Percentiles rank a stretch among this genome's conserved stretches.
phyloP scores from a whole-genome alignment of 2,113 vertebrate genomes.

The Probosciger aterrimus region DNA sequence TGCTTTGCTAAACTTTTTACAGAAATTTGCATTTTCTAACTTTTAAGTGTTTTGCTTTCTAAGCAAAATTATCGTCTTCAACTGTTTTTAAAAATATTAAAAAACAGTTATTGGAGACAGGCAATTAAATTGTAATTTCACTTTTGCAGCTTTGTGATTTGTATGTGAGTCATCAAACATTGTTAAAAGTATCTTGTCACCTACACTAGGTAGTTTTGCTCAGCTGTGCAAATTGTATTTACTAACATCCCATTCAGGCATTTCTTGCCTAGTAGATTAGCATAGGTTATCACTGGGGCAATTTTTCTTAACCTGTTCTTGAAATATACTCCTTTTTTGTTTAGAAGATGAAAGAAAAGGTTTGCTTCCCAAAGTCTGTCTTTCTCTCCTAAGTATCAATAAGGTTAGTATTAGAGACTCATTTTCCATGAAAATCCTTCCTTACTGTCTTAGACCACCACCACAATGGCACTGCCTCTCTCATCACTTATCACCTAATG shows the following conservation, averaged over 20 bases:
- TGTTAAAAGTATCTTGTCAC: not conserved
- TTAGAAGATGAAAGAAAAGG: not conserved
- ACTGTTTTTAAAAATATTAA: not conserved
- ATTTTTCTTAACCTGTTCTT: not conserved
- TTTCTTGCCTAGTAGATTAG: not conserved
- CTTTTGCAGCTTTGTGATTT: not conserved
- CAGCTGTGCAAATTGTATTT: not conserved
- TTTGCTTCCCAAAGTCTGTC: not conserved
- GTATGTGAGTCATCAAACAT: not conserved
- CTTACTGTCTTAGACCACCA: not conserved
- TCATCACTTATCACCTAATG: not conserved
- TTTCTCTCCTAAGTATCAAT: not conserved
- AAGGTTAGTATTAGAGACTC: not conserved
- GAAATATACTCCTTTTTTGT: not conserved
- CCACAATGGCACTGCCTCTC: not conserved
- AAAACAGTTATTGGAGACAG: not conserved
- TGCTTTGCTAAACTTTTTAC: not conserved
- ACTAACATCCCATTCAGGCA: not conserved
- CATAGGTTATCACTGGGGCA: fast-evolving
- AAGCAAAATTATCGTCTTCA: not conserved
- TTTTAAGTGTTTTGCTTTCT: not conserved
- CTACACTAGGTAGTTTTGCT: not conserved
- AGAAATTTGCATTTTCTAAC: not conserved
- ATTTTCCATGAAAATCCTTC: not conserved
- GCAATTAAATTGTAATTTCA: not conserved